These are phyloP conservation scores for Dynastes grantii DNA, from an alignment of 2,888 invertebrate genomes.

Conservation along the genomic window DNA sequence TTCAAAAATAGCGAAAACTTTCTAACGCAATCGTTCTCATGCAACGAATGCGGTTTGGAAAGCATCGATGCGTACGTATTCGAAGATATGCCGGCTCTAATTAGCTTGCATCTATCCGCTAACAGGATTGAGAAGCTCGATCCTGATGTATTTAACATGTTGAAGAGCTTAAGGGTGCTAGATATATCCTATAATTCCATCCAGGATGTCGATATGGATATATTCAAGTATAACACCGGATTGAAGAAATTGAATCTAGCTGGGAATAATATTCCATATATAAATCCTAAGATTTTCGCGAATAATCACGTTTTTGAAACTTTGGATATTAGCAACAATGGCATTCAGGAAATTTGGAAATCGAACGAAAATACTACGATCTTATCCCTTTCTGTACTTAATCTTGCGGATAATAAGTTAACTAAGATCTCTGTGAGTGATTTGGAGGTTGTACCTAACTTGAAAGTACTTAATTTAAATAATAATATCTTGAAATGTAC, in stretches of 20 bases:
- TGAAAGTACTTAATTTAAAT: slow-evolving; percentile 76
- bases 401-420: slow-evolving; percentile 74
- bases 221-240: slow-evolving; percentile 79
- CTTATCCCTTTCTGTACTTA: slow-evolving; percentile 69
- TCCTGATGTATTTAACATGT: slow-evolving; percentile 72
- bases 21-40: slow-evolving; percentile 81
- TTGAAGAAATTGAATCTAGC: slow-evolving; percentile 80
- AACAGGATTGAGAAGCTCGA: slow-evolving; percentile 72
- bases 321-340: slow-evolving; percentile 82
- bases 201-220: slow-evolving; percentile 74
- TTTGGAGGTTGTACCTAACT: slow-evolving; percentile 74
- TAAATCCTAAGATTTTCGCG: slow-evolving; percentile 80
- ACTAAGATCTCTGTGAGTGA: slow-evolving; percentile 75
- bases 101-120: slow-evolving; percentile 78
- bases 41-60: slow-evolving; percentile 81
- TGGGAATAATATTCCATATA: slow-evolving; percentile 79
- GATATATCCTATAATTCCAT: slow-evolving; percentile 83
- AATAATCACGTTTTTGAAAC: slow-evolving; percentile 76
- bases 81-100: slow-evolving; percentile 80
- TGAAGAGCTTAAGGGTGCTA: slow-evolving; percentile 78
- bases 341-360: slow-evolving; percentile 79
- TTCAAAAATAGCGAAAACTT: slow-evolving; percentile 78
- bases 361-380: slow-evolving; percentile 58
- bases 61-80: slow-evolving; percentile 78
- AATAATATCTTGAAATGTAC: slow-evolving; percentile 81